Evolutionary conservation across 1,140 invertebrate genomes (phyloP), one percentile per base, ranked within the genome.

Genomic region (Triops cancriformis): DNA sequence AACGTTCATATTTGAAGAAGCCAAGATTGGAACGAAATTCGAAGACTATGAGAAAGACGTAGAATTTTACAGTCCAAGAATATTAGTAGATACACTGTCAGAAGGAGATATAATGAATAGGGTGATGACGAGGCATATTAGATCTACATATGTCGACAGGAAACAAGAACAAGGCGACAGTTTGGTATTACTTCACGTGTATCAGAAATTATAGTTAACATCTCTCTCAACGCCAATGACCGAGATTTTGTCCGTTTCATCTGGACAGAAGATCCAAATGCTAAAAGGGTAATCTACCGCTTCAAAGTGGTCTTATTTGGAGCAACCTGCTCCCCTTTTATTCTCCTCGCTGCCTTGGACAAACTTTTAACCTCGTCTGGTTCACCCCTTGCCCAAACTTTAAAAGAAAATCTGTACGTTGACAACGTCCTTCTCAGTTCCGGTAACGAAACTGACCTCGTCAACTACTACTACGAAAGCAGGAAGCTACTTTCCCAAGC

Each of bases 241-340:
- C 45, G 51, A n/a, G 75, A 76, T 51, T 76, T 45, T 26, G 41
- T 76, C 27, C 75, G 75, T n/a, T 76, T 76, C 28, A 26, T 76
- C 18, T 76, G 75, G 75, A 31, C 26, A 9, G 26, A 26, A 1
- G 26, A 76, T 45, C 28, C 31, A 31, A 26, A 51, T 7, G 75
- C 42, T 28, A n/a, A 42, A 10, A 43, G 42, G 26, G 26, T 10
- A 0, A 14, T 45, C 23, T 76, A 76, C 51, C 75, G 51, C 12
- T 76, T 76, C 41, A 76, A 76, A 27, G 42, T 76, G 23, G 26
- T 43, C n/a, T n/a, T n/a, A n/a, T n/a, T n/a, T n/a, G n/a, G n/a
- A n/a, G n/a, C n/a, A n/a, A n/a, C n/a, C n/a, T n/a, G n/a, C n/a
- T n/a, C n/a, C n/a, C n/a, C n/a, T n/a, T n/a, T n/a, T n/a, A n/a